phyloP scores from a whole-genome alignment of 2,113 vertebrate genomes.

The Mustelus asterias region DNA sequence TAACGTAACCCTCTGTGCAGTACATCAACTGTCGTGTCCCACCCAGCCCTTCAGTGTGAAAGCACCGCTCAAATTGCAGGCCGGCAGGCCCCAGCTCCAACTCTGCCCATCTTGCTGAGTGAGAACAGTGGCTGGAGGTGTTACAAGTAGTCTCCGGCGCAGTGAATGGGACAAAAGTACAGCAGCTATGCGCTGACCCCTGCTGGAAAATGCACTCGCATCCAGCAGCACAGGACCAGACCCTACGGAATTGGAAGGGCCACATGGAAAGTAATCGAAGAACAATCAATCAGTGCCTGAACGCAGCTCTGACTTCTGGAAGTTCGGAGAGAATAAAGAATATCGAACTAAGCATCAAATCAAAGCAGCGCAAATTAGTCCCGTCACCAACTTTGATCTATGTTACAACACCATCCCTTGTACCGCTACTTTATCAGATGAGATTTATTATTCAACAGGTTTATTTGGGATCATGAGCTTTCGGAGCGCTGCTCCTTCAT shows the following conservation, averaged over 20 bases:
- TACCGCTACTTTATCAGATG: neutral
- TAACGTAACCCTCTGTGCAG: neutral
- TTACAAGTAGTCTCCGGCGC: neutral
- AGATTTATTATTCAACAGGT: neutral
- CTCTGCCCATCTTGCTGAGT: neutral
- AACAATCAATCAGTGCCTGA: no score
- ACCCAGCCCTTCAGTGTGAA: neutral
- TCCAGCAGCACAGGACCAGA: neutral
- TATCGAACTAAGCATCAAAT: neutral
- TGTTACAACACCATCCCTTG: neutral
- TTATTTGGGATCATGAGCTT: no score
- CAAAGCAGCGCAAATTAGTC: neutral
- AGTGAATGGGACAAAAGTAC: neutral
- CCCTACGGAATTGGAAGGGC: neutral
- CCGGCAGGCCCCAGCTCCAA: neutral
- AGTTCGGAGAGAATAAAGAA: neutral
- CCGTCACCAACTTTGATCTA: neutral
- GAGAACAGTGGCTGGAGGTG: neutral
- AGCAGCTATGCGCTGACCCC: neutral
- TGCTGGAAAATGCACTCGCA: neutral
- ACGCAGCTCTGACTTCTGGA: neutral
- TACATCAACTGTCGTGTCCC: neutral
- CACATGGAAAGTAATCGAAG: neutral
- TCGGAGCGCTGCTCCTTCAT: no score
- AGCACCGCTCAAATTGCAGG: neutral